Conservation (phyloP, 2,888 invertebrate species). For the Cantharis flavilabris region DNA sequence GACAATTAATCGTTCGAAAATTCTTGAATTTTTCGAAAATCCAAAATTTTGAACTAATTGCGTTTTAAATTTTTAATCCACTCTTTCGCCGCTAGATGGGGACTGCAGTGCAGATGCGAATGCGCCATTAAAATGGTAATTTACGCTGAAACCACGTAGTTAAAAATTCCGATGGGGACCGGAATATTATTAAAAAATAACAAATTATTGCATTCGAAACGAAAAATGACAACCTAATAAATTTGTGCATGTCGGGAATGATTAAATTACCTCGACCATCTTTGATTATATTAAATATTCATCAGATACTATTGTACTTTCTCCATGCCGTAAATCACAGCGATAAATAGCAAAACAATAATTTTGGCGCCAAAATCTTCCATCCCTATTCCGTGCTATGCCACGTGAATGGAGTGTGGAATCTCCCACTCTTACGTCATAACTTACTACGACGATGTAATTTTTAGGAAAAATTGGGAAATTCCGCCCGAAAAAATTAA, state of each 20-base stretch:
- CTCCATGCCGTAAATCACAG: not conserved
- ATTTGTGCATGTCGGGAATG: not conserved
- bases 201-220: not conserved
- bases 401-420: not conserved
- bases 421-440: constrained; percentile 4
- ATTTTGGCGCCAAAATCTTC: not conserved
- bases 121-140: not conserved
- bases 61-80: not conserved
- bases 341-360: not conserved
- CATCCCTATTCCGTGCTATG: not conserved
- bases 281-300: too few species aligned
- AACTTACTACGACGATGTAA: not conserved
- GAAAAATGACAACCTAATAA: not conserved
- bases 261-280: not conserved
- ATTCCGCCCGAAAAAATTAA: not conserved
- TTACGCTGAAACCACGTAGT: not conserved
- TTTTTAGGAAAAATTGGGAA: constrained; percentile 1
- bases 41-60: not conserved
- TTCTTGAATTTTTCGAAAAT: not conserved
- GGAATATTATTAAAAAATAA: not conserved
- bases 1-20: not conserved
- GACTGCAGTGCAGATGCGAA: not conserved
- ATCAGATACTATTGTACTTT: not conserved
- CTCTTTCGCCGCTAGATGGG: not conserved
- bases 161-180: not conserved